Base-by-base conservation (phyloP, 1,140 invertebrate genomes). In the Idris sp. region DNA sequence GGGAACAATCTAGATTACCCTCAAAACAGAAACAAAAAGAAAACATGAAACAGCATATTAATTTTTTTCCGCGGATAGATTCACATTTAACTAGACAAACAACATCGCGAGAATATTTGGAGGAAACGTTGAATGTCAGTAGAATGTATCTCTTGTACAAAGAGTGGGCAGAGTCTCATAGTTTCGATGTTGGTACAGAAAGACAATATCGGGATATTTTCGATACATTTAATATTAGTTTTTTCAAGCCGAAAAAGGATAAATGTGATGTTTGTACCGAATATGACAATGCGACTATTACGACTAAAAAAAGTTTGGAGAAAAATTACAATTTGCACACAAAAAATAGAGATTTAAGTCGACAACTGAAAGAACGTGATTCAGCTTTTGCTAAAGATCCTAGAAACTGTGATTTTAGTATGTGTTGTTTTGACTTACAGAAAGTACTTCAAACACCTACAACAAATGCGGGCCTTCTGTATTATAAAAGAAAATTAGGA, bases 401-500 rank as follows among this genome's bases (percentile, higher is more conserved):
- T n/a, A 5, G 28, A 28, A 59, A 67, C 15, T 11, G n/a, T 10
- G 6, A 44, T 13, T 49, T 80, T 4, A 22, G 77, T 31, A 16
- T 65, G 43, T 76, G 53, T 11, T 71, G 71, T 44, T 81, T 81
- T 64, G 82, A 81, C 62, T 68, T 82, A 18, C 71, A 83, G 58
- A 78, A 78, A 64, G 69, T 79, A 26, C 59, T 81, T 10, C 16
- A 48, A 9, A 72, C 51, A 54, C 76, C 81, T 28, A 53, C 69
- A 62, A 54, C 67, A 15, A 69, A 81, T 28, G 56, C 79, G 7
- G 68, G 48, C 28, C 8, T 40, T 40, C 2, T 49, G 13, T 61
- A 49, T 46, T 61, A 61, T 49, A 61, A 40, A 49, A 13, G 44
- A 1, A 40, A 38, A 15, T 49, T 49, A 15, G 11, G 43, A 8